Percentiles rank a stretch among this genome's conserved stretches.
Conservation (phyloP, 2,797 vertebrate species). For the Dallia pectoralis region DNA sequence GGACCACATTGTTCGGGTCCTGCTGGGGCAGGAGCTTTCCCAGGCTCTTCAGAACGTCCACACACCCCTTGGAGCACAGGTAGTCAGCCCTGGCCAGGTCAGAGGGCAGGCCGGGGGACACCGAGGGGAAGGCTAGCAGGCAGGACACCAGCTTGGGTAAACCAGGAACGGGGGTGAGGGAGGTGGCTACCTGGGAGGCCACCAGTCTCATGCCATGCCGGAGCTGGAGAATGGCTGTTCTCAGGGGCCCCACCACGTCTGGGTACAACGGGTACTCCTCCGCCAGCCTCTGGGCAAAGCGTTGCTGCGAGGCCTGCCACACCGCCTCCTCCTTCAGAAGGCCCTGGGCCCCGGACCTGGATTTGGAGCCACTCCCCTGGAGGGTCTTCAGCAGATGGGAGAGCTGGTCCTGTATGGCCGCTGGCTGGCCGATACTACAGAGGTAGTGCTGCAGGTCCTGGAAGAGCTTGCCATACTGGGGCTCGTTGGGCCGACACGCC, state of each 20-base stretch:
- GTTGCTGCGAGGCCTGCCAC: conserved; percentile 93
- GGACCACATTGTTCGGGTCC: conserved; percentile 59
- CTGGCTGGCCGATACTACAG: conserved; percentile 80
- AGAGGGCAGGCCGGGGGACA: conserved; percentile 72
- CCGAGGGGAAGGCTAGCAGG: conserved; percentile 84
- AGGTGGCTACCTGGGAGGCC: conserved; percentile 77
- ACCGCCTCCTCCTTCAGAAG: conserved; percentile 88
- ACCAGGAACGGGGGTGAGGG: conserved; percentile 62
- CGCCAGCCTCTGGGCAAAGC: conserved; percentile 80
- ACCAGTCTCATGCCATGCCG: conserved; percentile 91
- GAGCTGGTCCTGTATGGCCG: conserved; percentile 83
- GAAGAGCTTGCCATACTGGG: conserved; percentile 82
- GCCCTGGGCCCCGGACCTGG: conserved; percentile 72
- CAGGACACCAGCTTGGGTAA: conserved; percentile 72
- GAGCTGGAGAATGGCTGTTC: conserved; percentile 85
- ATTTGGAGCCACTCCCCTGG: conserved; percentile 65
- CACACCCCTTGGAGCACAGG: conserved; percentile 83
- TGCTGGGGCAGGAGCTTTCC: conserved; percentile 76
- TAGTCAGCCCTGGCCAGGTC: conserved; percentile 85
- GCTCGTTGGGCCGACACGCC: conserved; percentile 82
- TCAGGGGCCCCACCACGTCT: conserved; percentile 80
- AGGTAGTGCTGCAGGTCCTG: conserved; percentile 92
- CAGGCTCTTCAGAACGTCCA: conserved; percentile 79
- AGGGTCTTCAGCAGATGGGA: conserved; percentile 80
- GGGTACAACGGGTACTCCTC: conserved; percentile 87